Evolutionary conservation across 2,113 vertebrate species (phyloP).

Genomic region (Microcebus tavaratra): DNA sequence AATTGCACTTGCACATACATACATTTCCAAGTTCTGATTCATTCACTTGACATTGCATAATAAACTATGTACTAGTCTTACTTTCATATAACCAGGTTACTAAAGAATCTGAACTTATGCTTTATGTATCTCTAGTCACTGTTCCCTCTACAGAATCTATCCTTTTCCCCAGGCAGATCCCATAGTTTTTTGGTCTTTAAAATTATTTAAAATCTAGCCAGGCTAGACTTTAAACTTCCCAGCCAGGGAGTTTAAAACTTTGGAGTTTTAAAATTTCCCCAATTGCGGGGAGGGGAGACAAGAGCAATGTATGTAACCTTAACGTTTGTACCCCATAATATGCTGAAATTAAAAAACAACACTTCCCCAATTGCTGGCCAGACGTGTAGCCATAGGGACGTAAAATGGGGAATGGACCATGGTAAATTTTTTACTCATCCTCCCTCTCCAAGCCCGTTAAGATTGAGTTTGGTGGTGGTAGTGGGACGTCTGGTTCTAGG

Average conservation of each 20-base stretch:
- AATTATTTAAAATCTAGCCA: constrained; percentile 1
- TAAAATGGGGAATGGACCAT: not conserved
- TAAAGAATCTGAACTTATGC: constrained; percentile 35
- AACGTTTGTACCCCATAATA: no score
- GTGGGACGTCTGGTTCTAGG: not conserved
- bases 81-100: constrained; percentile 36
- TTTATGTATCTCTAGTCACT: constrained; percentile 17
- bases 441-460: not conserved
- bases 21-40: constrained; percentile 49
- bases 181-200: constrained; percentile 42
- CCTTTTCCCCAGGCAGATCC: not conserved
- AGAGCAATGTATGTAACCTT: no score
- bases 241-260: not conserved
- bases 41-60: constrained; percentile 37
- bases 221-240: no score
- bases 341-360: no score
- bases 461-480: not conserved
- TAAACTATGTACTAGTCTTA: not conserved
- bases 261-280: not conserved
- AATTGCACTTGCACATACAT: not conserved
- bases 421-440: not conserved
- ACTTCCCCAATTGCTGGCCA: not conserved
- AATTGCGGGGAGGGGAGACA: not conserved
- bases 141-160: not conserved
- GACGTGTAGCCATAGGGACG: not conserved